A percentile compares a stretch with the other conserved stretches of the same genome.
Evolutionary conservation across 2,888 invertebrate species (phyloP).

Genomic region (Oligia latruncula): DNA sequence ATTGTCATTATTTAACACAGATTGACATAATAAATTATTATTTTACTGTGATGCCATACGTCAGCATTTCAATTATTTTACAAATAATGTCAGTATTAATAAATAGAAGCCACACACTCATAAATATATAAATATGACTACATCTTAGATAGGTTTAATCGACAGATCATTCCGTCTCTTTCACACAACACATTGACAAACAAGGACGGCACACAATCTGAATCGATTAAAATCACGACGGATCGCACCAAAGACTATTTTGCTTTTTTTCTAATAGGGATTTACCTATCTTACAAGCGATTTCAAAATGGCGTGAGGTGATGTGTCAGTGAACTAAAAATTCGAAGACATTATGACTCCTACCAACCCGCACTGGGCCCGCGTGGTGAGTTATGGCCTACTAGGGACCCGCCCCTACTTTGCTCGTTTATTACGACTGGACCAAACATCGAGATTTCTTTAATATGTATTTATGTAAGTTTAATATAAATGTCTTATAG

Average conservation of each 20-base stretch:
- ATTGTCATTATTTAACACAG: background rate
- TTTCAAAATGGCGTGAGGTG: background rate
- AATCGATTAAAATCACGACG: slow-evolving; percentile 51
- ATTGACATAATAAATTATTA: background rate
- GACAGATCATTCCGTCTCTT: slow-evolving; percentile 60
- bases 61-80: background rate
- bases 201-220: slow-evolving; percentile 56
- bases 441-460: background rate
- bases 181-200: slow-evolving; percentile 28
- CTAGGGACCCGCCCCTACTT: background rate
- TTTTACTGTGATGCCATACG: background rate
- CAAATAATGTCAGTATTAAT: slow-evolving; percentile 55
- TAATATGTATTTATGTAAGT: background rate
- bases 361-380: too few species aligned
- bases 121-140: slow-evolving; percentile 29
- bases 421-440: background rate
- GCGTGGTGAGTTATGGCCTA: background rate
- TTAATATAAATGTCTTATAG: background rate
- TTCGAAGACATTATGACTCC: background rate
- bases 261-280: slow-evolving; percentile 7
- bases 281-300: slow-evolving; percentile 33
- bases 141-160: slow-evolving; percentile 37
- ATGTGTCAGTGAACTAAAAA: background rate
- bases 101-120: slow-evolving; percentile 39
- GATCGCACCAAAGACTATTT: slow-evolving; percentile 40